These are phyloP conservation scores for Teinopalpus imperialis DNA, from an alignment of 2,888 invertebrate genomes.

Conservation along the genomic window DNA sequence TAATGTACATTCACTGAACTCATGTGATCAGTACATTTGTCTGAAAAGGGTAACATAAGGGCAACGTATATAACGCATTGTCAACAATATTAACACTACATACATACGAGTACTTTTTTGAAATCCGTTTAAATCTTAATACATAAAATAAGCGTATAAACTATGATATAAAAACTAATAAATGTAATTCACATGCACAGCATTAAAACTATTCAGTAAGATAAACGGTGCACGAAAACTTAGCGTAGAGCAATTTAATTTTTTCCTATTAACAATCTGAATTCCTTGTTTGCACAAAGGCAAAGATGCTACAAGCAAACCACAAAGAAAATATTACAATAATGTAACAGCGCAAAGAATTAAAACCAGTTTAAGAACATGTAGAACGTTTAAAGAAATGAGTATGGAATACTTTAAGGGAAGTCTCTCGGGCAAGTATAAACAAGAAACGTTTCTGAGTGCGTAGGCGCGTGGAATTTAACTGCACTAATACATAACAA, in stretches of 20 bases:
- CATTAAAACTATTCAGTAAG: constrained; percentile 10
- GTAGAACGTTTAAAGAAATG: constrained; percentile 13
- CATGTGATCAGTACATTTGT: too few relatives aligned
- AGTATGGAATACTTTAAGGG: constrained; percentile 15
- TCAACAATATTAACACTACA: too few relatives aligned
- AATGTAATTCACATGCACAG: not conserved
- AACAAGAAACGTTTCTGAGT: not conserved
- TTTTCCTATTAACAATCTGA: constrained; percentile 6
- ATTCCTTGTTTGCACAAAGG: constrained; percentile 7
- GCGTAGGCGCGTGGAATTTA: constrained; percentile 18
- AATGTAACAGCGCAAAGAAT: constrained; percentile 11
- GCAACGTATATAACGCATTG: too few relatives aligned
- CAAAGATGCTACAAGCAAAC: constrained; percentile 2
- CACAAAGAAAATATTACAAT: constrained; percentile 23
- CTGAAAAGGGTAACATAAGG: too few relatives aligned
- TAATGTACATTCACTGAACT: too few relatives aligned
- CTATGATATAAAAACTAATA: too few relatives aligned
- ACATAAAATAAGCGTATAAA: too few relatives aligned
- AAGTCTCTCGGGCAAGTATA: constrained; percentile 1
- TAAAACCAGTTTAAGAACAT: constrained; percentile 12
- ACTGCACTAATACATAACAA: too few relatives aligned
- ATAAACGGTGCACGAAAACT: constrained; percentile 3
- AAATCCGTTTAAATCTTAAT: too few relatives aligned
- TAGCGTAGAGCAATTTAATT: constrained; percentile 8
- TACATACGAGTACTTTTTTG: too few relatives aligned